Conservation (phyloP, 2,797 vertebrate species). For the Halcyon smyrnensis region DNA sequence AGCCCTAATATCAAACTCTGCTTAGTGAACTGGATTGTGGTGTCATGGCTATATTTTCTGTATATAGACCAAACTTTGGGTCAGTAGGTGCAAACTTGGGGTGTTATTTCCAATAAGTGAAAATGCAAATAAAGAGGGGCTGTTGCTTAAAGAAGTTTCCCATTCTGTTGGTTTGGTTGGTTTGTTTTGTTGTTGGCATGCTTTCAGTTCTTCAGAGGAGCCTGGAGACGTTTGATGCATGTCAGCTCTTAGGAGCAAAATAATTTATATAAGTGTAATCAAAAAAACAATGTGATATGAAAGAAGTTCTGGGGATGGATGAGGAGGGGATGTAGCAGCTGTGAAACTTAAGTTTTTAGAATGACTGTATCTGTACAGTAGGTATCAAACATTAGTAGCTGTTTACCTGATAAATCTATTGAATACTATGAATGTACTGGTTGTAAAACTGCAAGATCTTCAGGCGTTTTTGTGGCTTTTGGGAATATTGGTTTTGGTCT, state of each 20-base stretch:
- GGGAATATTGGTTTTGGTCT: neutral
- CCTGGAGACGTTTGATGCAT: neutral
- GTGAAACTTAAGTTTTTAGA: neutral
- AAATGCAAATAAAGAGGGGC: neutral
- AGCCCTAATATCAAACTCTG: neutral
- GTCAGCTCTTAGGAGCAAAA: neutral
- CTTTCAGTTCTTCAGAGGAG: neutral
- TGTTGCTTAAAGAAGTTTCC: neutral
- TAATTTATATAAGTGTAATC: neutral
- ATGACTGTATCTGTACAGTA: neutral
- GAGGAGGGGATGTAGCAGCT: neutral
- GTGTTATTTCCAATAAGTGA: neutral
- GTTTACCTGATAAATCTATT: neutral
- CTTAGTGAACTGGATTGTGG: neutral
- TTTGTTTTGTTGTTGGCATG: neutral
- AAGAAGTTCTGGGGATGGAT: neutral
- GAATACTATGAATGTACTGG: neutral
- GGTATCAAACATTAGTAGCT: neutral
- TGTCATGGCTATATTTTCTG: neutral
- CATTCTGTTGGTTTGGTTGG: neutral
- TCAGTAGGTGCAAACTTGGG: neutral
- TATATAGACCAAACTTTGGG: neutral
- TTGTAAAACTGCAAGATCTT: neutral
- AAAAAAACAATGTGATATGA: neutral
- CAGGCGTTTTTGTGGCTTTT: neutral